Evolutionary conservation across 2,888 invertebrate species (phyloP).

Genomic region (Actias luna): DNA sequence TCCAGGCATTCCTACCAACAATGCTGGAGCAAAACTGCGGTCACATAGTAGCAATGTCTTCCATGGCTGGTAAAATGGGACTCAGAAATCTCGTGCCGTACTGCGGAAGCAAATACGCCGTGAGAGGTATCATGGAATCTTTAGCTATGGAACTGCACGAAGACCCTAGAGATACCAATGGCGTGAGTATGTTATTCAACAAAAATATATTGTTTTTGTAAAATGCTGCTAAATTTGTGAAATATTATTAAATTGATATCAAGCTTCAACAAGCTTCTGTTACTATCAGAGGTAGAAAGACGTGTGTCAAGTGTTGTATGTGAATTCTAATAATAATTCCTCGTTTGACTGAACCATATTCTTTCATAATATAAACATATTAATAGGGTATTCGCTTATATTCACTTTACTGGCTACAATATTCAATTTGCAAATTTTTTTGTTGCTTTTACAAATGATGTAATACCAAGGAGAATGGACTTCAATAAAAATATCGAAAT

Average conservation of each 20-base stretch:
- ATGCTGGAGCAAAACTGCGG: constrained; percentile 88
- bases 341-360: no score
- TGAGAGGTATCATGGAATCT: constrained; percentile 91
- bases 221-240: neutral
- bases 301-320: neutral
- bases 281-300: neutral
- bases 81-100: constrained; percentile 89
- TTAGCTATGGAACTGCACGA: constrained; percentile 87
- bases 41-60: constrained; percentile 88
- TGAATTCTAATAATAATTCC: no score
- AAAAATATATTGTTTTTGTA: neutral
- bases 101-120: constrained; percentile 91
- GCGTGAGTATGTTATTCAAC: constrained; percentile 44
- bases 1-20: constrained; percentile 88
- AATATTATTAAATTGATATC: neutral
- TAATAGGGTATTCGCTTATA: no score
- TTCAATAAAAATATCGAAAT: no score
- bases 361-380: no score
- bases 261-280: neutral
- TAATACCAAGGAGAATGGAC: no score
- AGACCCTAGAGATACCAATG: constrained; percentile 60
- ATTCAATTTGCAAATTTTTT: no score
- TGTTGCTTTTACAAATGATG: no score
- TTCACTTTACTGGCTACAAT: no score
- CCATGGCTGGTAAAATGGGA: constrained; percentile 88